Evolutionary conservation across 2,797 vertebrate species (phyloP), one percentile per base, ranked within the genome.

Genomic region (Sebastes itinus): DNA sequence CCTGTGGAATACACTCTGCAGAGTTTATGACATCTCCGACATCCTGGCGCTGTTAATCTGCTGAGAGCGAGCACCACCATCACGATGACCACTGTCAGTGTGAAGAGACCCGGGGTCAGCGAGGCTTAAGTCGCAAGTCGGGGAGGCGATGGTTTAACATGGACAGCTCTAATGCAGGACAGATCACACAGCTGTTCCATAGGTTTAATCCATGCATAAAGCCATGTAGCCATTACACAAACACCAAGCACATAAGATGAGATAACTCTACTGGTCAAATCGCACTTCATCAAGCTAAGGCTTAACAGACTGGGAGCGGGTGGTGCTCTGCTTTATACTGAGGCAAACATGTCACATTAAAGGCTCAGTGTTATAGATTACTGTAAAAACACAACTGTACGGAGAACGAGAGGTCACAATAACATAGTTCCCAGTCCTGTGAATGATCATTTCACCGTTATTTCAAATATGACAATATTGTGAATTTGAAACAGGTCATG

Each of bases 181-280:
- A 28, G 66, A 28, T 82, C 72, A 6, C 72, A 60, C 89, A 91
- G 72, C 77, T 92, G 88, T 78, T 90, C 75, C 56, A 83, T 77
- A 74, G 58, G 52, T 81, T 58, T 92, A 89, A 92, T 90, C 91
- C 83, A 46, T 5, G 67, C 72, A 71, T 71, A 72, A 72, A 80
- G 78, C 80, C 66, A 64, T 63, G 60, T 8, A 88, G 73, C 67
- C 61, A 25, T 64, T 54, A 76, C 77, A 82, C 52, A 84, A 65
- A 78, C 76, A 75, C 85, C 18, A 42, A 42, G n/a, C 58, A 52
- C 70, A 70, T 66, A 73, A 35, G 22, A 82, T 46, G 5, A 77
- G 61, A 77, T 38, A 59, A 70, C 56, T 66, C 27, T 28, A 6
- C 11, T 7, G 22, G 30, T 69, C 64, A 25, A 74, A 71, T 76